phyloP scores from a whole-genome alignment of 2,113 vertebrate genomes.

The Muscicapa adusta region DNA sequence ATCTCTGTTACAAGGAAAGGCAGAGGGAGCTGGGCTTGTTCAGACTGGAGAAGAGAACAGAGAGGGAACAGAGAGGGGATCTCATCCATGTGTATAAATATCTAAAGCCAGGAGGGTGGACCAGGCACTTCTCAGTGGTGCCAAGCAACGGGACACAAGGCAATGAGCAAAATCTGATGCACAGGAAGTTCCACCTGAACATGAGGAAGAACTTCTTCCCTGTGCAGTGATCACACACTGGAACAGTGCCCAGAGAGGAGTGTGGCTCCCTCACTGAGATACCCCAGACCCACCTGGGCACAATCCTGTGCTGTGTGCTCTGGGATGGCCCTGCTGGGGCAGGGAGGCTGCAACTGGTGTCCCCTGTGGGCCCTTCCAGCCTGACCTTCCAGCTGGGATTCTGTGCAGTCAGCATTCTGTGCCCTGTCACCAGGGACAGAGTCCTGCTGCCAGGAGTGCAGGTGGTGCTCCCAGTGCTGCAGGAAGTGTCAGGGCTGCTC shows the following conservation, averaged over 20 bases:
- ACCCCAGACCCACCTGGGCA: no score
- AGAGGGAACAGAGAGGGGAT: not conserved
- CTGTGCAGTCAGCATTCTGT: not conserved
- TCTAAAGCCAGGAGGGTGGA: not conserved
- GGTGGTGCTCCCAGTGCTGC: not conserved
- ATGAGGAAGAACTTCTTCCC: no score
- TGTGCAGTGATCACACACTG: no score
- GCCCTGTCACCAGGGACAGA: fast-evolving
- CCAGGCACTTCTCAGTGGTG: not conserved
- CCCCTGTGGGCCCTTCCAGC: not conserved
- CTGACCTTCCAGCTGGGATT: no score
- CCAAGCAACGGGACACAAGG: no score
- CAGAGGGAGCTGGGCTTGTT: not conserved
- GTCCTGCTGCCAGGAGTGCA: fast-evolving
- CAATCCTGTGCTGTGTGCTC: no score
- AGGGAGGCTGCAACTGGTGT: not conserved
- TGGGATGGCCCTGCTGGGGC: not conserved
- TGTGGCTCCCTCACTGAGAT: no score
- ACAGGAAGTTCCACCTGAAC: no score
- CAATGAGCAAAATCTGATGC: no score
- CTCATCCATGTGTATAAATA: not conserved
- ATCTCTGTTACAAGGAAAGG: not conserved
- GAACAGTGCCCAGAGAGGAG: no score
- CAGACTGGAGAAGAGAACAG: not conserved
- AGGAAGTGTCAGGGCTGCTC: not conserved